phyloP scores from a whole-genome alignment of 2,113 vertebrate species.

The Stegastes partitus region DNA sequence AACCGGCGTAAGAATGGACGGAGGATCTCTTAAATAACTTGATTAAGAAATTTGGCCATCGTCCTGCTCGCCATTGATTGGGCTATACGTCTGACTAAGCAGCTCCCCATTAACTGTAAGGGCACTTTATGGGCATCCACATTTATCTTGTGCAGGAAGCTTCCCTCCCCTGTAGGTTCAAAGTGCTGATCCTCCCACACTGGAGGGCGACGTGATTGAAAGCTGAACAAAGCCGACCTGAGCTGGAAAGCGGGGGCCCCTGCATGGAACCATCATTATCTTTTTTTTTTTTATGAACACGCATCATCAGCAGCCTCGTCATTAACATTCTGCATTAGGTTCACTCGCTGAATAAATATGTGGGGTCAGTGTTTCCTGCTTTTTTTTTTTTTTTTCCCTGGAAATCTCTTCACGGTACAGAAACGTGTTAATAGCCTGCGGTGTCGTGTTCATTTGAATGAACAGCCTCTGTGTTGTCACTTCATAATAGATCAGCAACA shows the following conservation, averaged over 20 bases:
- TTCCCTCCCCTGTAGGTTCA: slow-evolving; percentile 48
- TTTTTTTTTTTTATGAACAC: slow-evolving; percentile 24
- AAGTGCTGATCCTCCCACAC: slow-evolving; percentile 59
- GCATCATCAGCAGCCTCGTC: slow-evolving; percentile 17
- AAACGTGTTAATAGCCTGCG: slow-evolving; percentile 2
- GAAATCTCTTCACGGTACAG: not conserved
- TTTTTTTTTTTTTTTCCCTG: slow-evolving; percentile 7
- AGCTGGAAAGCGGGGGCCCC: slow-evolving; percentile 20
- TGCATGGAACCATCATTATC: slow-evolving; percentile 29
- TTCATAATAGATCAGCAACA: not conserved
- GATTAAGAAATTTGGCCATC: slow-evolving; percentile 58
- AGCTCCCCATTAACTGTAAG: slow-evolving; percentile 58
- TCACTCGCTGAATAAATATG: slow-evolving; percentile 11
- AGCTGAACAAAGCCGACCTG: slow-evolving; percentile 20
- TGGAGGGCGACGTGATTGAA: slow-evolving; percentile 47
- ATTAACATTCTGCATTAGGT: slow-evolving; percentile 40
- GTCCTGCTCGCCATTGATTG: slow-evolving; percentile 57
- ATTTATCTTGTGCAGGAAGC: slow-evolving; percentile 51
- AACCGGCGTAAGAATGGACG: not conserved
- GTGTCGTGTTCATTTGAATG: not conserved
- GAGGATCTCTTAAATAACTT: slow-evolving; percentile 47
- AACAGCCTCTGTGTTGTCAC: not conserved
- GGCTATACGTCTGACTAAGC: slow-evolving; percentile 58
- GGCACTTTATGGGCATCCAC: slow-evolving; percentile 61
- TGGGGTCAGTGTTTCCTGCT: not conserved